Evolutionary conservation across 2,888 invertebrate genomes (phyloP).

Genomic region (Limnephilus marmoratus): DNA sequence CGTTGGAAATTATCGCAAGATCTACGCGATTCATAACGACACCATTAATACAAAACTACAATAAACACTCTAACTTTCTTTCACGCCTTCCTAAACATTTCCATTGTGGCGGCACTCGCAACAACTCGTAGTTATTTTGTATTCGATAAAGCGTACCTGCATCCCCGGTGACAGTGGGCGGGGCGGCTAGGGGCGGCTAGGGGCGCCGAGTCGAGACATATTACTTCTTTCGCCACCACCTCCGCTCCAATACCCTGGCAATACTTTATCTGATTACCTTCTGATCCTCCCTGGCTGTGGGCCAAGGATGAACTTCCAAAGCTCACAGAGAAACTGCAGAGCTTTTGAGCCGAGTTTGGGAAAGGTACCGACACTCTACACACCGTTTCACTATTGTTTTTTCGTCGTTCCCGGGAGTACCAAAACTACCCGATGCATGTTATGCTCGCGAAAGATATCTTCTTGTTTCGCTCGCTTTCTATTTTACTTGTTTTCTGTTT

Average conservation of each 20-base stretch:
- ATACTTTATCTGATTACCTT: slow-evolving; percentile 64
- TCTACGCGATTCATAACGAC: not conserved
- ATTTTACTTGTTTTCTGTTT: not conserved
- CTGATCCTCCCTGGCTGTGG: slow-evolving; percentile 56
- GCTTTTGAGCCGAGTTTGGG: slow-evolving; percentile 36
- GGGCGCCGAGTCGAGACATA: slow-evolving; percentile 30
- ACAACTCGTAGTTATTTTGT: not conserved
- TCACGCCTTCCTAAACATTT: not conserved
- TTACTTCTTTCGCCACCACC: slow-evolving; percentile 50
- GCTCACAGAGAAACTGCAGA: slow-evolving; percentile 6
- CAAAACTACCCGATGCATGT: not conserved
- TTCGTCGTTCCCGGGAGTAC: not conserved
- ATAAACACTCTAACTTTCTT: not conserved
- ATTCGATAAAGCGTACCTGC: not conserved
- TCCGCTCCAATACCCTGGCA: slow-evolving; percentile 35
- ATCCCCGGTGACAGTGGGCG: not conserved
- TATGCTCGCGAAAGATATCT: not conserved
- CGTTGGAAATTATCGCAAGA: not conserved
- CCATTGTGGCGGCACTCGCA: not conserved
- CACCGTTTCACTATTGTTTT: slow-evolving; percentile 14
- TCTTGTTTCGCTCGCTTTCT: not conserved
- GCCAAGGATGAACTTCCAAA: slow-evolving; percentile 48
- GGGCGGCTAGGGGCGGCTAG: not conserved
- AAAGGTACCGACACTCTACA: not conserved
- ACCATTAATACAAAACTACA: not conserved